Base-by-base conservation (phyloP, 2,113 vertebrate genomes). In the Chlamydotis undulata region DNA sequence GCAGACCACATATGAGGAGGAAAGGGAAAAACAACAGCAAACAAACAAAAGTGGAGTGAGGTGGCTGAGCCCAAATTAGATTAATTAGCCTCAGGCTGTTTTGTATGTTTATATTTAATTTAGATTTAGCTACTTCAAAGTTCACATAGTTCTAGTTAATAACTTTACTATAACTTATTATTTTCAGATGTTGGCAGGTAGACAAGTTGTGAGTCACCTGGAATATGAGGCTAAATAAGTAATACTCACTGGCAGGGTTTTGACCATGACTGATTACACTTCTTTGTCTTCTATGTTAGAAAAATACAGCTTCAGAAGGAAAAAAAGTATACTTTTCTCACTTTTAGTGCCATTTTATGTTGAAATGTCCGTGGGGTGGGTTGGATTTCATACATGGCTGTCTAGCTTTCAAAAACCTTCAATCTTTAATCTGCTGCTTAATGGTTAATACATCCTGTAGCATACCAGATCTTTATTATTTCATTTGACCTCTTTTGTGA, bases 151-250 rank as follows among this genome's bases (percentile, higher is more conserved):
- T 97, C 91, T 91, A 90, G 71, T 97, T 97, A 97, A 96, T 94
- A 97, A 97, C 96, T 95, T 97, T 97, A 85, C 84, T 96, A 97
- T 96, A 97, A 84, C 45, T 96, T 94, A 97, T 97, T 97, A 96
- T 96, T 94, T 96, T 97, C 89, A 94, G 91, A 94, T 96, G 94
- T 97, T 97, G 96, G 91, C 80, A 97, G 97, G 94, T 96, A 93
- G 71, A 97, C 94, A 97, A 97, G 93, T 93, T 90, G 74, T 95
- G 92, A 97, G 83, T 97, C 96, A 95, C 89, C 94, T 97, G 92
- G 96, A 95, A 91, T 94, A 97, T 83, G 93, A 96, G 80, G 95
- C 96, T 94, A 96, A 83, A 94, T 95, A 97, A 95, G 94, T 96
- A 96, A 95, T 95, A 88, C 78, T 97, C 93, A 81, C 73, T 91